These are phyloP conservation scores for Tribolium freemani DNA, from an alignment of 2,888 invertebrate genomes.

Conservation along the genomic window DNA sequence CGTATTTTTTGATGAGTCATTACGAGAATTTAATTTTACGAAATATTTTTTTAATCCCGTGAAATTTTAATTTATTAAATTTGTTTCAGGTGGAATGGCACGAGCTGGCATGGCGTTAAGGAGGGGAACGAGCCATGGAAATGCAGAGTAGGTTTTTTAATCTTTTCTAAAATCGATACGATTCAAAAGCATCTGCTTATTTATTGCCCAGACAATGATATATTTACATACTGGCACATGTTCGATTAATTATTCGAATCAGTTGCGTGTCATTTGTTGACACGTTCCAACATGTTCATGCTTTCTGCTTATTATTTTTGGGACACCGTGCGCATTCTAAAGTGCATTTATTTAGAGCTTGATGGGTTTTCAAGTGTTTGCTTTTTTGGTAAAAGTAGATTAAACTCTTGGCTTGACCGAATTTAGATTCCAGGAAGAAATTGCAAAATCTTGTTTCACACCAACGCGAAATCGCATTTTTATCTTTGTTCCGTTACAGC, in stretches of 20 bases:
- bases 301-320: too few relatives aligned
- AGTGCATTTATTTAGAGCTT: background rate
- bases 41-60: conserved; percentile 1
- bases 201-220: background rate
- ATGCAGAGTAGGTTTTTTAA: conserved; percentile 75
- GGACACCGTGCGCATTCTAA: too few relatives aligned
- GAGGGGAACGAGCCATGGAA: conserved; percentile 81
- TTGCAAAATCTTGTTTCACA: background rate
- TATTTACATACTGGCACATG: background rate
- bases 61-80: conserved; percentile 5
- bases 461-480: background rate
- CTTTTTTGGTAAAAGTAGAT: background rate
- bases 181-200: background rate
- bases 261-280: conserved; percentile 21
- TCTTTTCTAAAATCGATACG: background rate
- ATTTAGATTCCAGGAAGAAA: background rate
- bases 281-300: background rate
- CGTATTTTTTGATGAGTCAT: conserved; percentile 23
- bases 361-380: background rate
- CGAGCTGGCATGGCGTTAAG: conserved; percentile 82
- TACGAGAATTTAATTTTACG: conserved; percentile 6
- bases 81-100: conserved; percentile 76
- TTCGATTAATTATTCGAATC: conserved; percentile 15
- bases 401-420: background rate
- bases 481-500: background rate